phyloP scores from a whole-genome alignment of 23 tunicate species.

The Corella eumyota region DNA sequence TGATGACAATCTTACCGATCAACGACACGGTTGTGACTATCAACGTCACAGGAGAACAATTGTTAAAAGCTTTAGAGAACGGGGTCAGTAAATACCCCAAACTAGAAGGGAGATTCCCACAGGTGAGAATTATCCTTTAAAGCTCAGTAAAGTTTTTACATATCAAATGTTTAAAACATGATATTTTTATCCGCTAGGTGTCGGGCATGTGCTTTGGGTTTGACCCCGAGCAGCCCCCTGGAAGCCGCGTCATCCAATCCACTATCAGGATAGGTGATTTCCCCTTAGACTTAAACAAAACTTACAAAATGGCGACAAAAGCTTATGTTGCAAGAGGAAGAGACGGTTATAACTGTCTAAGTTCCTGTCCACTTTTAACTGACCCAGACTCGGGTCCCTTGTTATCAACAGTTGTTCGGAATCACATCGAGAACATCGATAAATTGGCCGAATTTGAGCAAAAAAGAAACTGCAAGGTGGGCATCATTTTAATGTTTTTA shows the following conservation, averaged over 20 bases:
- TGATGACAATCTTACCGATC: conserved; percentile 84
- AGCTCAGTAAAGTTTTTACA: not conserved
- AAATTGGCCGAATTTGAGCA: conserved; percentile 33
- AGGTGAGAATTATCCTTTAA: conserved; percentile 30
- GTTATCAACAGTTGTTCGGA: conserved; percentile 75
- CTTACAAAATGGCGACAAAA: conserved; percentile 69
- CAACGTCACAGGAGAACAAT: conserved; percentile 54
- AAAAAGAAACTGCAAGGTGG: conserved; percentile 25
- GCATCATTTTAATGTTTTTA: too few relatives aligned
- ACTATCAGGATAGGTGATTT: conserved; percentile 28
- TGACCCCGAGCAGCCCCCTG: conserved; percentile 27
- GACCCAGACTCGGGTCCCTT: conserved; percentile 86
- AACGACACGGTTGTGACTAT: conserved; percentile 68
- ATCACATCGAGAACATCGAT: conserved; percentile 48
- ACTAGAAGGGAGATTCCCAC: conserved; percentile 77
- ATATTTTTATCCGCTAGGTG: conserved; percentile 12
- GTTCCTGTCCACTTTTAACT: conserved; percentile 26
- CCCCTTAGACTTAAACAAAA: conserved; percentile 42
- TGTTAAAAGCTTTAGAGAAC: conserved; percentile 73
- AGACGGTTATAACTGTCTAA: conserved; percentile 65
- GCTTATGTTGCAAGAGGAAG: conserved; percentile 82
- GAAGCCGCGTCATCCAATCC: conserved; percentile 23
- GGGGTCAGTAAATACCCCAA: conserved; percentile 73
- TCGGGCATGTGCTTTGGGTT: conserved; percentile 55
- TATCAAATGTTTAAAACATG: not conserved